These are phyloP conservation scores for Elaphurus davidianus DNA, from an alignment of 2,113 vertebrate genomes.

Conservation along the genomic window DNA sequence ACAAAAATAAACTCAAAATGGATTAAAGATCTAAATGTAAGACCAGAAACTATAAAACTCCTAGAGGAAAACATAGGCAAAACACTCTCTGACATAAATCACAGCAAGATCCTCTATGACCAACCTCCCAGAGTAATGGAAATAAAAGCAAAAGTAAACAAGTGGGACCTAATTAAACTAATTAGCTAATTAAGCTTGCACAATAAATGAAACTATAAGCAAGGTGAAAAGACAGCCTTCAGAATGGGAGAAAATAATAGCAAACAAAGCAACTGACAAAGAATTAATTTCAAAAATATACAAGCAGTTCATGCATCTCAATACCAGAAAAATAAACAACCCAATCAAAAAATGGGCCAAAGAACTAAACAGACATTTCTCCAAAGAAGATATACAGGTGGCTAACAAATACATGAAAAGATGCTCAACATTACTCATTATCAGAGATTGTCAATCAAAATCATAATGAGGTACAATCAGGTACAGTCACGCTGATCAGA, in stretches of 20 bases:
- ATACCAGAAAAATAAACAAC: too few relatives aligned
- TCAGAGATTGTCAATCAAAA: background rate
- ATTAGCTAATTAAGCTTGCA: background rate
- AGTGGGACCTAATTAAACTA: background rate
- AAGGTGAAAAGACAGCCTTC: background rate
- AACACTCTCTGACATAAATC: too few relatives aligned
- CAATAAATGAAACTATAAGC: background rate
- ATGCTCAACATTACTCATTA: background rate
- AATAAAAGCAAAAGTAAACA: background rate
- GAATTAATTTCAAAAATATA: background rate
- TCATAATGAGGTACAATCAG: background rate
- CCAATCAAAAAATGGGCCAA: background rate
- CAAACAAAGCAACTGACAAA: background rate
- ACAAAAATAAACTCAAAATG: background rate
- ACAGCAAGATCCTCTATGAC: too few relatives aligned
- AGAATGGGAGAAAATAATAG: background rate
- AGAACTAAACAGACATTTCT: background rate
- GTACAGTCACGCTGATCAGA: accelerated
- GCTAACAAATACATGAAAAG: background rate
- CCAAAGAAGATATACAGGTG: background rate
- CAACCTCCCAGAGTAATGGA: background rate
- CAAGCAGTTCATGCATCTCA: background rate
- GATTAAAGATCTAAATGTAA: background rate
- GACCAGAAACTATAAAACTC: background rate
- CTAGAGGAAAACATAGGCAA: background rate